A percentile compares a stretch with the other conserved stretches of the same genome.
These are phyloP conservation scores for Steinernema scapterisci DNA, from an alignment of 2,888 invertebrate species.

Conservation along the genomic window DNA sequence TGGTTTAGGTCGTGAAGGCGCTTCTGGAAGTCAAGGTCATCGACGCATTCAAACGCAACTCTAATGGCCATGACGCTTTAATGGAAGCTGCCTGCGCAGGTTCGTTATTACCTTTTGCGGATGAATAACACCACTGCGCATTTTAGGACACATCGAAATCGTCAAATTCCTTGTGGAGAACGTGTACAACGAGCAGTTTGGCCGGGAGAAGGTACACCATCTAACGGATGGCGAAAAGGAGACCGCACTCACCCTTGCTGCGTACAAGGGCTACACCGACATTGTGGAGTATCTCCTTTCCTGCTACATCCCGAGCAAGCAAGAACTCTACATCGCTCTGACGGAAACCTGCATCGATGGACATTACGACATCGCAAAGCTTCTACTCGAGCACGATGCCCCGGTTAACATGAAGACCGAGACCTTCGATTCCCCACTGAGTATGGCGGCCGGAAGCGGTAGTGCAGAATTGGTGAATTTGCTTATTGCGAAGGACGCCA, in stretches of 20 bases:
- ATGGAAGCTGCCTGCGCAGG: slow-evolving; percentile 69
- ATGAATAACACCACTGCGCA: not conserved
- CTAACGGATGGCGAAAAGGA: slow-evolving; percentile 74
- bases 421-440: slow-evolving; percentile 97
- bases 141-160: slow-evolving; percentile 68
- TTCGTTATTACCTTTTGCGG: not conserved
- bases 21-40: slow-evolving; percentile 83
- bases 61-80: slow-evolving; percentile 94
- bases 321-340: slow-evolving; percentile 96
- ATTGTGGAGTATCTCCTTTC: slow-evolving; percentile 94
- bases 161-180: slow-evolving; percentile 48
- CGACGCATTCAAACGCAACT: slow-evolving; percentile 96
- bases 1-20: slow-evolving; percentile 72
- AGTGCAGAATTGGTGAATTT: slow-evolving; percentile 93
- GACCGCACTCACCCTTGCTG: slow-evolving; percentile 90
- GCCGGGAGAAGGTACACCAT: not conserved
- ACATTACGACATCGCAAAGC: slow-evolving; percentile 83
- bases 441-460: slow-evolving; percentile 96
- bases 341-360: slow-evolving; percentile 99
- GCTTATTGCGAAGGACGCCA: slow-evolving; percentile 92
- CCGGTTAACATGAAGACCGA: slow-evolving; percentile 99
- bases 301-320: slow-evolving; percentile 67
- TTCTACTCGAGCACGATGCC: slow-evolving; percentile 92
- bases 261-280: slow-evolving; percentile 91
- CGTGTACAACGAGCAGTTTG: slow-evolving; percentile 27